A percentile compares a stretch with the other conserved stretches of the same genome.
These are phyloP conservation scores for Cheumatopsyche charites DNA, from an alignment of 1,140 invertebrate species.

Conservation along the genomic window DNA sequence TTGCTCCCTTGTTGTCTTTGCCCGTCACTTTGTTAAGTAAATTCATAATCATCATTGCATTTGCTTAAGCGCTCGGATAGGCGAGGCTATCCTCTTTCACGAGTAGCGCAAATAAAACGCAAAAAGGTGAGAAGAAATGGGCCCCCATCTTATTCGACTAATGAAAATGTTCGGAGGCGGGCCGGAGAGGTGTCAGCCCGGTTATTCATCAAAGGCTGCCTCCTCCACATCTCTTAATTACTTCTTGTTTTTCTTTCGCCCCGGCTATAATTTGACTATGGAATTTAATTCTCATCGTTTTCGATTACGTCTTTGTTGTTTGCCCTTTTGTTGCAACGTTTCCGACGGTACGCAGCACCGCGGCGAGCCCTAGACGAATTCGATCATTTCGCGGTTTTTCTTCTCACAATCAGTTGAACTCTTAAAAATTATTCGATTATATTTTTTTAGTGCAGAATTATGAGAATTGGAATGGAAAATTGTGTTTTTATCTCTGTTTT, in stretches of 20 bases:
- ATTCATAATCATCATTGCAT: constrained; percentile 49
- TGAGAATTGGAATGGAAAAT: constrained; percentile 15
- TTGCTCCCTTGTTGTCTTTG: constrained; percentile 25
- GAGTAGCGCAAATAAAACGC: constrained; percentile 35
- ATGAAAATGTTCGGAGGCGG: constrained; percentile 43
- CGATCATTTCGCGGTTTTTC: not conserved
- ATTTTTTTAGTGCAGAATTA: constrained; percentile 1
- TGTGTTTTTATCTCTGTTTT: not conserved
- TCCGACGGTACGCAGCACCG: constrained; percentile 33
- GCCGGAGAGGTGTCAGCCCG: constrained; percentile 40
- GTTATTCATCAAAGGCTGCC: constrained; percentile 34
- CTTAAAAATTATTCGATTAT: not conserved
- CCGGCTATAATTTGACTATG: constrained; percentile 48
- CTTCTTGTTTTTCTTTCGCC: constrained; percentile 48
- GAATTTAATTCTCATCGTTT: constrained; percentile 49
- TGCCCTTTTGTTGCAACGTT: constrained; percentile 38
- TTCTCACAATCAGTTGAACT: not conserved
- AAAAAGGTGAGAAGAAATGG: constrained; percentile 31
- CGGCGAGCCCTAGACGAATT: not conserved
- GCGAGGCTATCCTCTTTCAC: constrained; percentile 33
- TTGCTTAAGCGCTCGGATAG: constrained; percentile 32
- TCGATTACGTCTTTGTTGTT: constrained; percentile 48
- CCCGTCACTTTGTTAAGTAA: constrained; percentile 48
- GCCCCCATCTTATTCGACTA: constrained; percentile 21
- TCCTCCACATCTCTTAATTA: constrained; percentile 47